phyloP scores from a whole-genome alignment of 1,140 invertebrate genomes.

The Atta cephalotes region DNA sequence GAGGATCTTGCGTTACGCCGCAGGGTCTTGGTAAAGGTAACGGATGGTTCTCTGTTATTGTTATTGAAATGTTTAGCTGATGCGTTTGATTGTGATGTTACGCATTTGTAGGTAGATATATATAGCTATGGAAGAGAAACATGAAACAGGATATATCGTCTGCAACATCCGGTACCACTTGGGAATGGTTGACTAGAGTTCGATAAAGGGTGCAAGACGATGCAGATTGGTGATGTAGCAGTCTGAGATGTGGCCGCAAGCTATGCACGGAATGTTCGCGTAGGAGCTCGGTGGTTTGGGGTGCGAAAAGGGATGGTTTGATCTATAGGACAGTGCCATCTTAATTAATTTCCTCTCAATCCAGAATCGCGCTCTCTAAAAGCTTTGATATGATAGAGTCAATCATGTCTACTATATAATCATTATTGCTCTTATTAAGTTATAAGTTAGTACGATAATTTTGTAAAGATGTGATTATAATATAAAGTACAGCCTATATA shows the following conservation, averaged over 20 bases:
- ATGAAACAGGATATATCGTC: conserved; percentile 63
- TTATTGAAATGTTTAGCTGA: conserved; percentile 74
- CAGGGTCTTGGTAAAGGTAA: background rate
- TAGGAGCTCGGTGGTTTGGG: conserved; percentile 57
- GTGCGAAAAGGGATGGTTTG: conserved; percentile 72
- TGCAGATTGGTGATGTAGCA: conserved; percentile 75
- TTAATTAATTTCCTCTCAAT: conserved; percentile 76
- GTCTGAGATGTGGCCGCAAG: conserved; percentile 73
- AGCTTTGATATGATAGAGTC: conserved; percentile 47
- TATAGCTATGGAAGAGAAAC: background rate
- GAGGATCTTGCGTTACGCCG: background rate
- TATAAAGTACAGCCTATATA: background rate
- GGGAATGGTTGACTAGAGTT: conserved; percentile 67
- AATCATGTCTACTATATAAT: conserved; percentile 20
- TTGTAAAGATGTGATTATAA: background rate
- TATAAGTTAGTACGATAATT: background rate
- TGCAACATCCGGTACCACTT: conserved; percentile 67
- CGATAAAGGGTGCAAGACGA: conserved; percentile 67
- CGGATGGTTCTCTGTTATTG: conserved; percentile 66
- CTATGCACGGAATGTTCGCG: conserved; percentile 76
- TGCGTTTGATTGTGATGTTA: conserved; percentile 37
- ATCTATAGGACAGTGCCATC: conserved; percentile 69
- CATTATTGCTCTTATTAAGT: background rate
- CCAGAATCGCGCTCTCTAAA: conserved; percentile 44
- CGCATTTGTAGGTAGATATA: background rate